Evolutionary conservation across 2,888 invertebrate species (phyloP), one percentile per base, ranked within the genome.

Genomic region (Empis stercorea): DNA sequence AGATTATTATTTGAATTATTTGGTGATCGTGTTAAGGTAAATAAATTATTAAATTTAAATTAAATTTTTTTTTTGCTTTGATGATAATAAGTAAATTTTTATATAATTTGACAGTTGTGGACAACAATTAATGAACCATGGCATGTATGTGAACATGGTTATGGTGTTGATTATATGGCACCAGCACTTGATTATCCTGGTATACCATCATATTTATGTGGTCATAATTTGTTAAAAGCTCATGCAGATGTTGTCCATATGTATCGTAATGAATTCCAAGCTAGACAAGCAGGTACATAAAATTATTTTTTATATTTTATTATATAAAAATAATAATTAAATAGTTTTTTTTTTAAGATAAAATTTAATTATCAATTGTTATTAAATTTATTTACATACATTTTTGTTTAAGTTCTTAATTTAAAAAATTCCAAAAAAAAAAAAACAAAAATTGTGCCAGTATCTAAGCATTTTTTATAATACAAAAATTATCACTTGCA

Each of bases 61-160:
- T 23, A 14, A 10, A 13, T 13, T 39, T 47, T 49, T 39, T 36
- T 48, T 15, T 44, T 46, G 30, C n/a, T n/a, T n/a, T n/a, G n/a
- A n/a, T n/a, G n/a, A n/a, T n/a, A n/a, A n/a, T n/a, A n/a, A n/a
- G n/a, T n/a, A n/a, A n/a, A n/a, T n/a, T n/a, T n/a, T n/a, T n/a
- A n/a, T n/a, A n/a, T 42, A 38, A 45, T 39, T 48, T 20, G 27
- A 36, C 14, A 58, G 61, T 72, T 75, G 50, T 87, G 87, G 86
- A 76, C 83, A 11, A 87, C 87, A 1, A 76, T 87, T 54, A 87
- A 87, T 60, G 87, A 87, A 60, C 85, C 86, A 3, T 67, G 70
- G 70, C 66, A 69, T 53, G 59, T 70, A 38, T 70, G 70, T 43
- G 70, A 69, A 44, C 67, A 67, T 46, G 62, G 64, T 16, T 70